Base-by-base conservation (phyloP, 1,140 invertebrate genomes). In the Araneus ventricosus region DNA sequence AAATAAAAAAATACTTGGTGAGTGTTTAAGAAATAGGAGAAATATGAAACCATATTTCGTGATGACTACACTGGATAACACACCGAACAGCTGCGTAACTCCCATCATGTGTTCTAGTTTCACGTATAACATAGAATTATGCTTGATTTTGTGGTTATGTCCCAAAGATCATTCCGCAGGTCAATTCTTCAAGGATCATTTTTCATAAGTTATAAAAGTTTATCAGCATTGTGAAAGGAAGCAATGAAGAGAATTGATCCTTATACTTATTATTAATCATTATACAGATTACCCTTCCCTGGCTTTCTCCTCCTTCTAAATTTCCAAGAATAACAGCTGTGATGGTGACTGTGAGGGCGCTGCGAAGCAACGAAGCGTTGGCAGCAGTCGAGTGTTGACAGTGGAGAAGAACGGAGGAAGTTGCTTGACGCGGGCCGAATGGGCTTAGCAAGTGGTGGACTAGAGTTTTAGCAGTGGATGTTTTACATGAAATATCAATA, bases 1-100 rank as follows among this genome's bases (percentile, higher is more conserved):
- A 95, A 96, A 97, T 0, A 96, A 94, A 96, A 97, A 7, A 96
- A 94, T 1, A 96, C 96, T 94, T 97, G 96, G 10, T 96, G 95
- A 6, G 96, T 96, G 94, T 96, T 96, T 8, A 96, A 94, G 5
- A 96, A 94, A 3, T 96, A 95, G 94, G 96, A 96, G 14, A 96
- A 93, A 93, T 96, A 96, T 95, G 95, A 95, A 8, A 96, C 94
- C 27, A 5, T 30, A 0, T 30, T 3, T 4, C 27, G n/a, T 37
- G 1, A 88, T 24, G 1, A 39, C 10, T 5, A 92, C n/a, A 8
- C 34, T 41, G 0, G 96, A 96, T 0, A 96, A 88, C 7, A 96
- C 94, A 10, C 96, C 96, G 17, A 95, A 93, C 6, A 96, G 95
- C 96, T 96, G 96, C 6, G 96, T 95, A 2, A 96, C 93, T 2